Evolutionary conservation across 2,888 invertebrate species (phyloP), one percentile per base, ranked within the genome.

Genomic region (Iphiclides podalirius): DNA sequence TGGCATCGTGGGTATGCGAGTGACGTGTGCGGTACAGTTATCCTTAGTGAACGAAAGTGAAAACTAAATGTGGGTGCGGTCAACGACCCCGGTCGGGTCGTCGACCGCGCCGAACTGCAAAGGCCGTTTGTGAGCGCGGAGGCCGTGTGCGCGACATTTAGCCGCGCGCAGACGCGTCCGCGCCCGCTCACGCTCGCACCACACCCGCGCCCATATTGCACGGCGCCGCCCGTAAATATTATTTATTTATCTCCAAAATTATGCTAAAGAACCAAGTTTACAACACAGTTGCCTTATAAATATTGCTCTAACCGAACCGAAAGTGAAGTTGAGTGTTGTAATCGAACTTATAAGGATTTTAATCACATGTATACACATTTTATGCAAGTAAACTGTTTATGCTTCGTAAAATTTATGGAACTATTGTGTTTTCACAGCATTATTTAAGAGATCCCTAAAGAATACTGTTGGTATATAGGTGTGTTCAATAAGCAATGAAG

Each of bases 41-140:
- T 88, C 87, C 88, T 88, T 87, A 83, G 81, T 78, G 72, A 85
- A 86, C 78, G 88, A 88, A 88, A 88, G 88, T 88, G 88, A 88
- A 88, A 88, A 86, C 83, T 84, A 83, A 81, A 84, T 80, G 81
- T 79, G 78, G 79, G 80, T 64, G 66, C 77, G 86, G 85, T 81
- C 85, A 79, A 69, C 73, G 82, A 86, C 78, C 87, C 72, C 70
- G 57, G 58, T 61, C 65, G 78, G 87, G 83, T 87, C 87, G 79
- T 76, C 74, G 87, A 86, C 88, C 87, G 86, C 76, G 65, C 80
- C 83, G 76, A 84, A 86, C 86, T 85, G 86, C 87, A 87, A 88
- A 88, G 88, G 88, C 87, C 88, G 87, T 87, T 85, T 79, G 86
- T 78, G 84, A 80, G 78, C 79, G 81, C 77, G 79, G 87, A 85